These are phyloP conservation scores for Dolichoris vasculosae DNA, from an alignment of 1,140 invertebrate species.

Conservation along the genomic window DNA sequence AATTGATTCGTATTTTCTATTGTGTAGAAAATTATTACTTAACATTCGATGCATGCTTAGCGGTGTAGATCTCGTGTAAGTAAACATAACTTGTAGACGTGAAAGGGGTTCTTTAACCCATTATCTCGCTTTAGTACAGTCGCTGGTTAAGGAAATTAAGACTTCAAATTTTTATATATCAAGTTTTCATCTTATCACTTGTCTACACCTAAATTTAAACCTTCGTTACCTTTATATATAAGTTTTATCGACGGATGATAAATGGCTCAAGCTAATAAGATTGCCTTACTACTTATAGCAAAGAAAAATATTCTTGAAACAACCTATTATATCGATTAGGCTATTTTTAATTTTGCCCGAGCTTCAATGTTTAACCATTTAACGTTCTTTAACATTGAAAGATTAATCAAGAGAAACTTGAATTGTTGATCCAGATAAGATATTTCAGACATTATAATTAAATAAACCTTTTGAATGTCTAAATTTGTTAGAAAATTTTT, in stretches of 20 bases:
- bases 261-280: background rate
- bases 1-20: constrained; percentile 5
- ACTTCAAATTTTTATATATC: background rate
- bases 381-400: background rate
- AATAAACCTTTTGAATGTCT: background rate
- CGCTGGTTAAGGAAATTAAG: constrained; percentile 30
- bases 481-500: background rate
- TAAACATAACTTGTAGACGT: background rate
- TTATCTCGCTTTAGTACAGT: background rate
- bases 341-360: background rate
- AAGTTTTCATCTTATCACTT: background rate
- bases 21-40: constrained; percentile 25
- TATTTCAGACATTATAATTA: background rate
- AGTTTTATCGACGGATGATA: background rate
- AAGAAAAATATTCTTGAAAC: background rate
- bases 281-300: background rate
- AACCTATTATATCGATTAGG: background rate
- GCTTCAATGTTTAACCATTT: background rate
- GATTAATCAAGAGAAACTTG: background rate
- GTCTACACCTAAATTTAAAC: background rate
- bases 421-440: background rate
- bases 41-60: constrained; percentile 19
- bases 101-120: background rate
- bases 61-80: background rate
- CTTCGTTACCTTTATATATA: background rate